A percentile compares a stretch with the other conserved stretches of the same genome.
Conservation (phyloP, 2,113 vertebrate species). For the Aplodontia rufa region DNA sequence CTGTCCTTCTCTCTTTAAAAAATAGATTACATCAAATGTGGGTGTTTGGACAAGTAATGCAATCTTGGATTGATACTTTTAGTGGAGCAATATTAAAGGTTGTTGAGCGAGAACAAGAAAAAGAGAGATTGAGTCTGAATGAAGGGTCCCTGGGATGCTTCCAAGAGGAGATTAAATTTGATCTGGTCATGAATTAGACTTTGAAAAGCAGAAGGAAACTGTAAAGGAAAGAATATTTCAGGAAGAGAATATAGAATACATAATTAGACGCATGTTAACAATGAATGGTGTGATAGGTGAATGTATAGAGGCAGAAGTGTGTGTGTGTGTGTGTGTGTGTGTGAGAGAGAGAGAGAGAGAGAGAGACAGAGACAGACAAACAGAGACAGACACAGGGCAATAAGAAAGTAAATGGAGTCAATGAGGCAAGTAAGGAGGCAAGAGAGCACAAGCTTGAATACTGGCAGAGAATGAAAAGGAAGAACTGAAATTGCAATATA, state of each 20-base stretch:
- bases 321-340: neutral
- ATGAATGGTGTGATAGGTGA: neutral
- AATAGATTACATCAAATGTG: too few relatives aligned
- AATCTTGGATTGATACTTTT: neutral
- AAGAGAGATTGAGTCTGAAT: neutral
- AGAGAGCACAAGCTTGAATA: neutral
- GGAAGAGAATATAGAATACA: neutral
- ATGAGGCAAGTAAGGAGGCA: neutral
- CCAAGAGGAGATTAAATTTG: neutral
- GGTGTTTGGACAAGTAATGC: constrained; percentile 34
- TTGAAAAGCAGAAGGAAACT: constrained; percentile 27
- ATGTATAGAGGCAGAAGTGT: neutral
- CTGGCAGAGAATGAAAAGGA: neutral
- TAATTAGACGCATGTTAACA: neutral
- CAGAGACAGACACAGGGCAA: too few relatives aligned
- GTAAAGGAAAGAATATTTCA: neutral
- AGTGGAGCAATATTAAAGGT: neutral
- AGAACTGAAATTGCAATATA: neutral
- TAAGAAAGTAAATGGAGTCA: neutral
- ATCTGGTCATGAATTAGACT: neutral
- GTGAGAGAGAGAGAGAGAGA: too few relatives aligned
- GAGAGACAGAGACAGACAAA: too few relatives aligned
- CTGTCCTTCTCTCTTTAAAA: too few relatives aligned
- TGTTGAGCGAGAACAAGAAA: neutral
- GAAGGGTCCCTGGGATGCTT: neutral